phyloP scores from a whole-genome alignment of 2,888 invertebrate genomes.

The Apotomis capreana region DNA sequence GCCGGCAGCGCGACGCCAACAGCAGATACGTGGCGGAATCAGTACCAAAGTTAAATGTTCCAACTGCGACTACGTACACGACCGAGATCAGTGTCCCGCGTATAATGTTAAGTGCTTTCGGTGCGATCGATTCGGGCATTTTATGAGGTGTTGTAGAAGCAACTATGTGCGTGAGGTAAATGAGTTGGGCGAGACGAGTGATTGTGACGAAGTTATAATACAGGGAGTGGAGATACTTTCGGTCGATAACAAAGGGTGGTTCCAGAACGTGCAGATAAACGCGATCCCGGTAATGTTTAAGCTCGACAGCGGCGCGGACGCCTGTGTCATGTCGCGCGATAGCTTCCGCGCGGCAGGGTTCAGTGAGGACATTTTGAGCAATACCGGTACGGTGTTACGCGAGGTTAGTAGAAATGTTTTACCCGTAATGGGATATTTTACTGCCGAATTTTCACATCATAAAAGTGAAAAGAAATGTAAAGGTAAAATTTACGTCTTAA shows the following conservation, averaged over 20 bases:
- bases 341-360: conserved; percentile 6
- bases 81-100: background rate
- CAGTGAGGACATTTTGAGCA: conserved; percentile 2
- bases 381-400: conserved; percentile 3
- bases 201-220: conserved; percentile 4
- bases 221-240: background rate
- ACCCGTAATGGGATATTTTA: conserved; percentile 17
- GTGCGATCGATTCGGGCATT: conserved; percentile 8
- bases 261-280: conserved; percentile 1
- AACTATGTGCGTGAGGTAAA: background rate
- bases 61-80: conserved; percentile 15
- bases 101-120: conserved; percentile 4
- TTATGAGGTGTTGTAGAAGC: conserved; percentile 9
- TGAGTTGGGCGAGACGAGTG: background rate
- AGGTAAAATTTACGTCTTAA: conserved; percentile 10
- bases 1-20: background rate
- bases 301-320: conserved; percentile 14
- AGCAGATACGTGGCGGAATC: no score
- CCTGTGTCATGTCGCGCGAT: conserved; percentile 4
- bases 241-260: conserved; percentile 1
- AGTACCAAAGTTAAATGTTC: no score
- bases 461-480: background rate
- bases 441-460: conserved; percentile 2
- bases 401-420: conserved; percentile 20
- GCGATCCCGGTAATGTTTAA: conserved; percentile 9